phyloP scores from a whole-genome alignment of 1,140 invertebrate genomes.

The Meloidogyne hapla region DNA sequence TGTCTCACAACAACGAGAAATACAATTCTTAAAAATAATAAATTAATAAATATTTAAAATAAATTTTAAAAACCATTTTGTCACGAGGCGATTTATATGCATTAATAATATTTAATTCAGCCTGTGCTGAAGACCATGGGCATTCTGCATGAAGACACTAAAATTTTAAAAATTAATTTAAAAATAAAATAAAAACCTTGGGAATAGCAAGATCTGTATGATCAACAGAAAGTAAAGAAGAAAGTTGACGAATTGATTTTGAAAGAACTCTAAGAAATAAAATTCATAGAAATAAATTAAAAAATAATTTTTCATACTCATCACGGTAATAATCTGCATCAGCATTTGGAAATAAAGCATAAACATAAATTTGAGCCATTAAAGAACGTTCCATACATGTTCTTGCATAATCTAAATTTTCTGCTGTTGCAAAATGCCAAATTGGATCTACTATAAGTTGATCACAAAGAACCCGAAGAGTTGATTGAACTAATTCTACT shows the following conservation, averaged over 20 bases:
- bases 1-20: constrained; percentile 78
- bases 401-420: constrained; percentile 72
- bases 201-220: constrained; percentile 56
- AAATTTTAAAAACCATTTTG: constrained; percentile 71
- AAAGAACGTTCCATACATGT: constrained; percentile 69
- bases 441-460: constrained; percentile 73
- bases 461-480: constrained; percentile 69
- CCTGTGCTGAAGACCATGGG: constrained; percentile 94
- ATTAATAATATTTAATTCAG: constrained; percentile 83
- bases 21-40: constrained; percentile 68
- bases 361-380: constrained; percentile 84
- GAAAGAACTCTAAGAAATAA: constrained; percentile 51
- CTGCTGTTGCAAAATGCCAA: constrained; percentile 78
- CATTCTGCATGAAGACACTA: constrained; percentile 80
- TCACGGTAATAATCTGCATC: constrained; percentile 90
- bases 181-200: constrained; percentile 25
- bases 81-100: constrained; percentile 90
- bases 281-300: constrained; percentile 21
- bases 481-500: constrained; percentile 70
- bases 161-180: constrained; percentile 4
- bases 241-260: constrained; percentile 46
- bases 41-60: background rate
- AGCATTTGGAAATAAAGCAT: constrained; percentile 92
- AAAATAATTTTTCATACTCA: constrained; percentile 70
- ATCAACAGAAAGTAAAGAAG: constrained; percentile 41